Percentiles rank a stretch among this genome's conserved stretches.
phyloP scores from a whole-genome alignment of 2,888 invertebrate genomes.

The Drosophila conformis region DNA sequence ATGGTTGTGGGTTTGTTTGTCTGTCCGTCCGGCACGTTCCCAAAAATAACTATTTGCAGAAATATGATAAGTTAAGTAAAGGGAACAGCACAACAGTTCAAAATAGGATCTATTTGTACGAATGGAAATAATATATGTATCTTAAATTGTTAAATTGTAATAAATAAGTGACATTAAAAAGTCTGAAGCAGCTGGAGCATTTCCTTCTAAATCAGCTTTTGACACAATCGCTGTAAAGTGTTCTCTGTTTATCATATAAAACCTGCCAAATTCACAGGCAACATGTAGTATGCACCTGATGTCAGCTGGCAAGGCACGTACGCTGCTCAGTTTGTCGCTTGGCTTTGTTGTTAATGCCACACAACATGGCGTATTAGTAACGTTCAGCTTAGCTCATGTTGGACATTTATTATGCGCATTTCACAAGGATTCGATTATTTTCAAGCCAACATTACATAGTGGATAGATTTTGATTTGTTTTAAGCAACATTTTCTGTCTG shows the following conservation, averaged over 20 bases:
- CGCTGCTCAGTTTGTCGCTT: slow-evolving; percentile 12
- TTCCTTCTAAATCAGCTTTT: not conserved
- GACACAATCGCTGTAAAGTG: not conserved
- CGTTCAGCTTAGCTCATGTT: slow-evolving; percentile 11
- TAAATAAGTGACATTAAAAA: not conserved
- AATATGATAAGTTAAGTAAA: not conserved
- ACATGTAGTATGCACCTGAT: slow-evolving; percentile 27
- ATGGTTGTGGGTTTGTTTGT: slow-evolving; percentile 8
- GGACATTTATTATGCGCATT: slow-evolving; percentile 22
- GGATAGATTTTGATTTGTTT: not conserved
- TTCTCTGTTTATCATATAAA: not conserved
- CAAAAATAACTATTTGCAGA: slow-evolving; percentile 8
- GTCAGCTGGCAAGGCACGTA: slow-evolving; percentile 18
- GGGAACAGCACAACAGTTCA: not conserved
- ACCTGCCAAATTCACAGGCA: not conserved
- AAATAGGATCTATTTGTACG: not conserved
- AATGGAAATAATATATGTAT: not conserved
- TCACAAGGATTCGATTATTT: not conserved
- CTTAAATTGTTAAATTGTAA: not conserved
- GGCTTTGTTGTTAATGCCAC: slow-evolving; percentile 20
- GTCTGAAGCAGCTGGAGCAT: not conserved
- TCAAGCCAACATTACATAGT: not conserved
- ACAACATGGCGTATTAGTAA: slow-evolving; percentile 36
- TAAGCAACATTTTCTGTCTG: not conserved
- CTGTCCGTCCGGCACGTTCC: not conserved